phyloP scores from a whole-genome alignment of 2,888 invertebrate genomes.

The Apotomis capreana region DNA sequence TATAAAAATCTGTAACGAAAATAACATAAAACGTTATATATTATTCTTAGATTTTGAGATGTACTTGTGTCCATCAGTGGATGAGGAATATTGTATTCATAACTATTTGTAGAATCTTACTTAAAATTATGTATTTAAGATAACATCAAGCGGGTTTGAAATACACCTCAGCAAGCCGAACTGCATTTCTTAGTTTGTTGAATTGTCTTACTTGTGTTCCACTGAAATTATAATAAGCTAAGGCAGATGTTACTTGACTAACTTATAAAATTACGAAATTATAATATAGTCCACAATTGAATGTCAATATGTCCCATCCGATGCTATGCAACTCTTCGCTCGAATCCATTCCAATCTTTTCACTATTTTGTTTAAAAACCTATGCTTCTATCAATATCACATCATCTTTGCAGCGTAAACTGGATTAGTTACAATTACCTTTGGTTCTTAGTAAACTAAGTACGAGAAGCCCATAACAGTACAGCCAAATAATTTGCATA shows the following conservation, averaged over 20 bases:
- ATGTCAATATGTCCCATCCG: constrained; percentile 16
- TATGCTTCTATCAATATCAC: constrained; percentile 20
- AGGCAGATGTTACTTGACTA: no score
- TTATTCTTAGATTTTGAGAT: not conserved
- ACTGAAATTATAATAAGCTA: no score
- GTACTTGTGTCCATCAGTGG: not conserved
- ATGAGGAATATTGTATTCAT: not conserved
- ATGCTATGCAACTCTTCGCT: not conserved
- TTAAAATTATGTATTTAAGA: no score
- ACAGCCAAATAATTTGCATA: not conserved
- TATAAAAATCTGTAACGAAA: constrained; percentile 24
- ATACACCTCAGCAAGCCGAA: no score
- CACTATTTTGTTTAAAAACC: not conserved
- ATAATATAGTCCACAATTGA: no score
- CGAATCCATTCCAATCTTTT: not conserved
- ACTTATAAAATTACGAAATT: no score
- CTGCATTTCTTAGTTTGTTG: no score
- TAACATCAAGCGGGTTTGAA: no score
- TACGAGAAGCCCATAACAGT: constrained; percentile 9
- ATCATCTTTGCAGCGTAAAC: constrained; percentile 4
- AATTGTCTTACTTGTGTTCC: no score
- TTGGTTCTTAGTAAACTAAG: constrained; percentile 17
- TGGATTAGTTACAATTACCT: constrained; percentile 17
- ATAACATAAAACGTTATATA: constrained; percentile 12
- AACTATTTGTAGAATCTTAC: not conserved